Evolutionary conservation across 1,140 invertebrate species (phyloP).

Genomic region (Drosophila auraria): DNA sequence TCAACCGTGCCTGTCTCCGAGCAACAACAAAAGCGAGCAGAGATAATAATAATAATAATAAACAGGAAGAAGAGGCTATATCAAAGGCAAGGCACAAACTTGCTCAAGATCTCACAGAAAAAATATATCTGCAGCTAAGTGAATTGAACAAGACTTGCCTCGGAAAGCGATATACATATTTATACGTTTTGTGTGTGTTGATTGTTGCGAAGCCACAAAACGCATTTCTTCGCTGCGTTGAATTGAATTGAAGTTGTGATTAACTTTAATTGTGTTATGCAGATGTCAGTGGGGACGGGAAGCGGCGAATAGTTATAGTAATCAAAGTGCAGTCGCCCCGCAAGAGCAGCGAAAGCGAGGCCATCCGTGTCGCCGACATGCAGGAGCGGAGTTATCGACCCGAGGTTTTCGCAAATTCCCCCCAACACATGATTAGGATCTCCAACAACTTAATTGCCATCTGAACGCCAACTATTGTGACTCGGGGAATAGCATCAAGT

Average conservation of each 20-base stretch:
- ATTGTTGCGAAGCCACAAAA: constrained; percentile 38
- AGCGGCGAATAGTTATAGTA: constrained; percentile 14
- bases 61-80: constrained; percentile 55
- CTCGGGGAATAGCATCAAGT: background rate
- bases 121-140: constrained; percentile 63
- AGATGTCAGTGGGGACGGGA: constrained; percentile 27
- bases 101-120: constrained; percentile 53
- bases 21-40: constrained; percentile 40
- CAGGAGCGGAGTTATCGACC: constrained; percentile 21
- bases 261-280: constrained; percentile 67
- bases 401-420: background rate
- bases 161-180: background rate
- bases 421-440: constrained; percentile 4
- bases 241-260: constrained; percentile 77
- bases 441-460: constrained; percentile 12
- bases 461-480: background rate
- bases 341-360: constrained; percentile 26
- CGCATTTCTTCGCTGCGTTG: constrained; percentile 53
- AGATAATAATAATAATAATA: constrained; percentile 41
- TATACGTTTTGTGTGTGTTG: constrained; percentile 7
- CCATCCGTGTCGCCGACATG: constrained; percentile 10
- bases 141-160: constrained; percentile 53
- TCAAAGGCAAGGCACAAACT: constrained; percentile 43
- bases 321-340: constrained; percentile 41
- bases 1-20: constrained; percentile 73